Base-by-base conservation (phyloP, 2,113 vertebrate species). In the Turdus rufiventris region DNA sequence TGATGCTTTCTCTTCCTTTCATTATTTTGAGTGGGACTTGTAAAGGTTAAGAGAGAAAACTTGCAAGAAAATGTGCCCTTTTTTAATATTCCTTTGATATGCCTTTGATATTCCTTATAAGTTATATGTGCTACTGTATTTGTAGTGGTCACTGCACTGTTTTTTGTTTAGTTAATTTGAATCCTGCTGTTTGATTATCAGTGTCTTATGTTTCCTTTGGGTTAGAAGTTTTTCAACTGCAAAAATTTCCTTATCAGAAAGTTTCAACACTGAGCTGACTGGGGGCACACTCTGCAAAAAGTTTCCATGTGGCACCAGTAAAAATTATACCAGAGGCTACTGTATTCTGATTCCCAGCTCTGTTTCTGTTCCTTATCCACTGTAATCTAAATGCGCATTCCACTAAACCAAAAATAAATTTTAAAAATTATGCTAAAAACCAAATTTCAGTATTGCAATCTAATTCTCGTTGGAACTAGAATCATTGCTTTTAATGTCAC, bases 261-360 rank as follows among this genome's bases (percentile, higher is more conserved):
- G 78, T 62, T 85, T 82, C 33, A 57, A 29, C 18, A 12, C 12
- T 25, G 8, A 78, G 14, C 25, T 51, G 20, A 71, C 51, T 20
- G 19, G 12, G 36, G 16, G 4, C 5, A 76, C 33, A 48, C 67
- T 25, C 0, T 1, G 12, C n/a, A 16, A 65, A 36, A 13, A 50
- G 5, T 62, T 77, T 87, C 42, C 51, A 70, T 78, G 15, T 9
- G 4, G 10, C 45, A 65, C 13, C 25, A 43, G 23, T 42, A 56
- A 43, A 89, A 72, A n/a, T 60, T 24, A 21, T 33, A 60, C 21
- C 0, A 0, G 2, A 5, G 9, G 3, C 5, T 74, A 14, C 19
- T 66, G 17, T 18, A 34, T 80, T 91, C 40, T 36, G 5, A 28
- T 47, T 70, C 8, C n/a, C 23, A n/a, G 13, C 6, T 43, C 8